Conservation (phyloP, 2,113 vertebrate genomes). For the Ailurus styani region DNA sequence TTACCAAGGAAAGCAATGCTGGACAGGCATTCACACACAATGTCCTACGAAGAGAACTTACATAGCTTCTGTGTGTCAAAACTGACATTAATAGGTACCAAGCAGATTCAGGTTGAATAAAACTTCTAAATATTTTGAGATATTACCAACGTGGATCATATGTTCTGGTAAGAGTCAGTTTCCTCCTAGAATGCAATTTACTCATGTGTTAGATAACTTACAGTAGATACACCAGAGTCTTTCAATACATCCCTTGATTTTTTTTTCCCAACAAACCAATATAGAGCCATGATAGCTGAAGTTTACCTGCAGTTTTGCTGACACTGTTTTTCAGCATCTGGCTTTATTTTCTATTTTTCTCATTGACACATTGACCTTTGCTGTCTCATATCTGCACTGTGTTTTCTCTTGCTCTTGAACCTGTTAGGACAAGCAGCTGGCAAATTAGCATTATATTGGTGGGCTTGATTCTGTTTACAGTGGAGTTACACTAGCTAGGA, state of each 20-base stretch:
- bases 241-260: not conserved
- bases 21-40: not conserved
- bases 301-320: not conserved
- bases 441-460: not conserved
- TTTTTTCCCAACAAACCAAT: not conserved
- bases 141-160: not conserved
- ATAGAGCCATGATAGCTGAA: not conserved
- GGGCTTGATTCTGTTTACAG: not conserved
- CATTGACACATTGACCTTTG: not conserved
- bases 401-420: not conserved
- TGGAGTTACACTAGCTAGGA: not conserved
- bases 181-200: not conserved
- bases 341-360: not conserved
- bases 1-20: not conserved
- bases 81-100: not conserved
- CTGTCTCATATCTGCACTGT: not conserved
- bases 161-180: not conserved
- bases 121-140: not conserved
- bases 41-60: not conserved
- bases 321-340: not conserved
- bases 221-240: not conserved
- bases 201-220: not conserved
- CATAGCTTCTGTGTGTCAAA: not conserved
- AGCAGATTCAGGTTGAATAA: not conserved
- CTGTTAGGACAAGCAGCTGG: not conserved